Base-by-base conservation (phyloP, 2,113 vertebrate genomes). In the Bos taurus region DNA sequence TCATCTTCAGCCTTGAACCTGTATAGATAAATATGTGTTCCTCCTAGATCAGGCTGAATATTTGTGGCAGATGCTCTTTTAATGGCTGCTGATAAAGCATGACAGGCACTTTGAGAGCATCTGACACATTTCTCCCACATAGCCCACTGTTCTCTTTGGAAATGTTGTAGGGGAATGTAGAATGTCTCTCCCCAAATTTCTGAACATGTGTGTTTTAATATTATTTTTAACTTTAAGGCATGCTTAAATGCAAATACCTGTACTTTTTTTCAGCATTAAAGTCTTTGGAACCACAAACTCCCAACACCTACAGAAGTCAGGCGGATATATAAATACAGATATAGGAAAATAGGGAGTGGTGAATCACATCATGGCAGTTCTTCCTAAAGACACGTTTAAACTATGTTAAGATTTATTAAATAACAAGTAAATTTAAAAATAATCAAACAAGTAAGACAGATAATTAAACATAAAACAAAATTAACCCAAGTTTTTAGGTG, bases 21-120 rank as follows among this genome's bases (percentile, higher is more conserved):
- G 81, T 10, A 74, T 8, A 86, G 10, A 56, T 52, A 67, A 94
- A 71, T 67, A 92, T 85, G 3, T 2, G 40, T 87, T 94, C 13
- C 21, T 94, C 21, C 33, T 81, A 7, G 46, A 89, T 80, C 25
- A 94, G 95, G 88, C 95, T 96, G 97, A 97, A 95, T 97, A 97
- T 97, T 98, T 97, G 97, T 87, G 80, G 92, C 97, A 99, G 98
- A 98, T 98, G 98, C 96, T 98, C 89, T 98, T 97, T 93, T 94
- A 98, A 95, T 67, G 91, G 13, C 59, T 93, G 50, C 91, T 97
- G 95, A 96, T 88, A 97, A 98, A 98, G 97, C 96, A 97, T 91
- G 95, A 98, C 87, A 97, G 96, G 96, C 83, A 67, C 50, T 96
- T 95, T 71, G 92, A 97, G 84, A 93, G 94, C 62, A 95, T 97